Conservation (phyloP, 2,888 invertebrate genomes). For the Pterostichus niger region DNA sequence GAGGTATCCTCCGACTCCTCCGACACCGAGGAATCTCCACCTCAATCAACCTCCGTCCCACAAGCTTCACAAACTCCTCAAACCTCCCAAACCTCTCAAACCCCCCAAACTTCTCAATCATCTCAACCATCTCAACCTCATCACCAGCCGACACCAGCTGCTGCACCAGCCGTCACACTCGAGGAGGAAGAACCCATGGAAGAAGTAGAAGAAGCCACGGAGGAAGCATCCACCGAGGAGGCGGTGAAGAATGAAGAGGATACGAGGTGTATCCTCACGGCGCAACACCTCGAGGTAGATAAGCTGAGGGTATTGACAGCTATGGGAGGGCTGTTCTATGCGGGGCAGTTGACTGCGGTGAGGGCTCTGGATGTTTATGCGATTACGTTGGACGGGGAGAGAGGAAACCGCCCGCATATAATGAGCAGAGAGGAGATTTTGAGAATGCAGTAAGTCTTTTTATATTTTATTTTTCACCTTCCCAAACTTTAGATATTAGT, state of each 20-base stretch:
- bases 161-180: too few species aligned
- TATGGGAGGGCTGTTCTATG: conserved; percentile 95
- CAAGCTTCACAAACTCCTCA: too few species aligned
- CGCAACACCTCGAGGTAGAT: conserved; percentile 83
- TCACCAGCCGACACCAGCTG: too few species aligned
- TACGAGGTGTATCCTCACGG: conserved; percentile 81
- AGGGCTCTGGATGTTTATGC: conserved; percentile 96
- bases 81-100: too few species aligned
- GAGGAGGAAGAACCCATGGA: conserved; percentile 72
- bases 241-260: conserved; percentile 64
- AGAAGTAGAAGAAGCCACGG: conserved; percentile 67
- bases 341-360: conserved; percentile 92
- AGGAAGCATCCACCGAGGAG: conserved; percentile 66
- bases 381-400: conserved; percentile 93
- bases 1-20: conserved; percentile 39
- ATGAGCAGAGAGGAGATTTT: conserved; percentile 94
- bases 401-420: conserved; percentile 94
- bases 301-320: conserved; percentile 90
- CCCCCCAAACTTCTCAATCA: too few species aligned
- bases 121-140: too few species aligned
- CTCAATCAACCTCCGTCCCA: background rate
- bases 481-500: too few species aligned
- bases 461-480: background rate
- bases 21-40: conserved; percentile 68
- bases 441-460: conserved; percentile 89